These are phyloP conservation scores for Oxyruncus cristatus DNA, from an alignment of 2,113 vertebrate species.

Conservation along the genomic window DNA sequence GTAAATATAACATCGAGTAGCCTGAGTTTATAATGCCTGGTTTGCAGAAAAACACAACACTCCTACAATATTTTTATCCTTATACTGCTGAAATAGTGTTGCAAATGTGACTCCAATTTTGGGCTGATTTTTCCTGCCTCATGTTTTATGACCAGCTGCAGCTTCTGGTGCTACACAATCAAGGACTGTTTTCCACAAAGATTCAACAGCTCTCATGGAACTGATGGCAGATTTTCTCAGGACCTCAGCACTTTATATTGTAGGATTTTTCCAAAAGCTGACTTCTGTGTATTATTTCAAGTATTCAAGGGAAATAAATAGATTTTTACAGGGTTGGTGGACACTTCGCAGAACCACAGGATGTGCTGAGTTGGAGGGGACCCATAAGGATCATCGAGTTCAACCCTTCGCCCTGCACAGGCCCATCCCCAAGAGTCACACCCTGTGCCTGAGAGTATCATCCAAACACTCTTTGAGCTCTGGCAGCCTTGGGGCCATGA, in stretches of 20 bases:
- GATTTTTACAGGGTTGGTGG: not conserved
- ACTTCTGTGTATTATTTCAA: not conserved
- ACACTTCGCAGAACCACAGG: not conserved
- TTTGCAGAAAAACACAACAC: not conserved
- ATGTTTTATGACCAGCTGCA: not conserved
- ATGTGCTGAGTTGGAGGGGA: not conserved
- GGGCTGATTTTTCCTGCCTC: not conserved
- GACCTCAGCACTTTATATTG: not conserved
- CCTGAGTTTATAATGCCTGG: not conserved
- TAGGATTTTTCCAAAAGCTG: not conserved
- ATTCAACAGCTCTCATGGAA: not conserved
- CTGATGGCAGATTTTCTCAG: not conserved
- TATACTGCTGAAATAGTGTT: not conserved
- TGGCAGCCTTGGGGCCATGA: not conserved
- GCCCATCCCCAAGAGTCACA: not conserved
- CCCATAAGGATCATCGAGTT: not conserved
- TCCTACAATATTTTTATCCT: not conserved
- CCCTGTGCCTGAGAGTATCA: not conserved
- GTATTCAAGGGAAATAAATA: not conserved
- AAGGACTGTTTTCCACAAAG: not conserved
- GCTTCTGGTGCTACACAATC: not conserved
- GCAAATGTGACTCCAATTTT: not conserved
- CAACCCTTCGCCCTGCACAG: not conserved
- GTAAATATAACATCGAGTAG: not conserved
- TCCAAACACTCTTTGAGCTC: not conserved